Conservation (phyloP, 2,113 vertebrate genomes). For the Podarcis muralis region DNA sequence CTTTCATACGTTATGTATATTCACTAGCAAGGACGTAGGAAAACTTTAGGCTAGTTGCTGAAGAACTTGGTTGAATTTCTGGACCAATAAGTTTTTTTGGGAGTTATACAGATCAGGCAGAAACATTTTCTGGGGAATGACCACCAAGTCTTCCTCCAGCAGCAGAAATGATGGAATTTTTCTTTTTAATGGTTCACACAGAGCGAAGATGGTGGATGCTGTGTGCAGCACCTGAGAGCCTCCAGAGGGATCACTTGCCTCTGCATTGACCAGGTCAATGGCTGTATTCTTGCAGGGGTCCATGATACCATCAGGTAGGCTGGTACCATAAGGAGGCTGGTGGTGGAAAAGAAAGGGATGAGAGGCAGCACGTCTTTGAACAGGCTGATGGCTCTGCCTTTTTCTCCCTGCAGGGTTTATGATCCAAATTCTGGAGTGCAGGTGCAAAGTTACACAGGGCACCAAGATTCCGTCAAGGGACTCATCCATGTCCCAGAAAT, state of each 20-base stretch:
- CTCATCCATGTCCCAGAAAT: constrained; percentile 59
- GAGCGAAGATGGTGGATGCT: constrained; percentile 49
- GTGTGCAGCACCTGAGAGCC: constrained; percentile 43
- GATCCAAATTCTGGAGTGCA: constrained; percentile 42
- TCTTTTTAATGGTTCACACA: constrained; percentile 16
- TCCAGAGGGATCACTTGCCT: constrained; percentile 50
- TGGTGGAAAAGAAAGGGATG: not conserved
- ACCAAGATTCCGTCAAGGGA: constrained; percentile 53
- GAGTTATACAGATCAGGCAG: not conserved
- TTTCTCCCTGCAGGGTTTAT: constrained; percentile 48
- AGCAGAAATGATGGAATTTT: not conserved
- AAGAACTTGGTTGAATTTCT: not conserved
- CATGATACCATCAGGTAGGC: constrained; percentile 60
- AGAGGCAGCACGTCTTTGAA: not conserved
- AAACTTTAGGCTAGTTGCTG: not conserved
- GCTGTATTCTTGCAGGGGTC: constrained; percentile 54
- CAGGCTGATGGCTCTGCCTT: not conserved
- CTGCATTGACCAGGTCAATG: constrained; percentile 56
- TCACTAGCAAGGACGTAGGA: not conserved
- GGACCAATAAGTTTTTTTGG: not conserved
- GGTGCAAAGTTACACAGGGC: constrained; percentile 54
- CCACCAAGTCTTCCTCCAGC: not conserved
- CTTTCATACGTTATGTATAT: not conserved
- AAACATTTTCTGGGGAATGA: not conserved
- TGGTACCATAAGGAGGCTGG: not conserved